Conservation (phyloP, 1,140 invertebrate species). For the Archegozetes longisetosus region DNA sequence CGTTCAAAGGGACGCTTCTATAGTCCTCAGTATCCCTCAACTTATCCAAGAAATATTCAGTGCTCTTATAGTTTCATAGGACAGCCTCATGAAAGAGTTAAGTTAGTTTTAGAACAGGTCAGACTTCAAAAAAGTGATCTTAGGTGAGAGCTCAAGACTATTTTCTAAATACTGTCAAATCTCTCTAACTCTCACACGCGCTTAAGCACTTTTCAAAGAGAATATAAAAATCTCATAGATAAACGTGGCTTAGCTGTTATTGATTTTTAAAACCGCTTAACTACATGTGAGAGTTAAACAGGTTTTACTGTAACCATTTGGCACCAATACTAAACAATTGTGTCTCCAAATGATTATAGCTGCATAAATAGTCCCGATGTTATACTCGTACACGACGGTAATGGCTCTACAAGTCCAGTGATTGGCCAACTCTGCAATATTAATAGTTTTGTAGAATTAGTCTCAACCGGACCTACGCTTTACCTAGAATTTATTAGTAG, state of each 20-base stretch:
- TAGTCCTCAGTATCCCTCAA: conserved; percentile 64
- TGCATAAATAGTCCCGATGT: conserved; percentile 61
- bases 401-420: conserved; percentile 40
- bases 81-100: conserved; percentile 29
- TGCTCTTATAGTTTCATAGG: conserved; percentile 56
- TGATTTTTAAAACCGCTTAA: too few relatives aligned
- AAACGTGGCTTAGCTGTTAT: too few relatives aligned
- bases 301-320: too few relatives aligned
- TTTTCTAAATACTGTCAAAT: not conserved
- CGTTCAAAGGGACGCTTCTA: conserved; percentile 50
- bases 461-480: conserved; percentile 59
- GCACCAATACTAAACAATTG: not conserved
- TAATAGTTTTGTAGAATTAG: conserved; percentile 50
- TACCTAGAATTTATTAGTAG: conserved; percentile 64
- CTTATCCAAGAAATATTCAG: conserved; percentile 56
- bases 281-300: too few relatives aligned
- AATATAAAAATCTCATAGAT: too few relatives aligned
- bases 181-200: too few relatives aligned
- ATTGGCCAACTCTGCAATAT: conserved; percentile 66
- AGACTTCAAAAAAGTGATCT: conserved; percentile 25
- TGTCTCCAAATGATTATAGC: conserved; percentile 31
- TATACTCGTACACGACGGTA: conserved; percentile 59
- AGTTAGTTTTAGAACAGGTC: conserved; percentile 30
- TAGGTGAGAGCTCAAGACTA: conserved; percentile 19
- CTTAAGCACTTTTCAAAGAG: too few relatives aligned